Conservation (phyloP, 2,888 invertebrate species). For the Hartigia nigra region DNA sequence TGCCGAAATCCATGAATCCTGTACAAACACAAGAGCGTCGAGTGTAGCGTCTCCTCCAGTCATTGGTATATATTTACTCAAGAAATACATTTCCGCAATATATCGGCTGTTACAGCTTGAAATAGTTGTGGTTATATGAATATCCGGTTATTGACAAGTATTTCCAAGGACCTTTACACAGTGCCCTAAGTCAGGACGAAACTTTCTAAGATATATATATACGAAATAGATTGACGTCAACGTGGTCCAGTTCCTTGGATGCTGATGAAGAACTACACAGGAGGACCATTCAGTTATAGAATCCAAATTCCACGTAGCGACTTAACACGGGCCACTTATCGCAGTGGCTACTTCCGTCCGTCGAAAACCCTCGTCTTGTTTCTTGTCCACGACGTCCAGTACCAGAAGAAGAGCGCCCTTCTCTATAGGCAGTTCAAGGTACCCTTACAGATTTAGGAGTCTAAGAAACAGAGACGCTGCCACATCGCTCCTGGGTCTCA, state of each 20-base stretch:
- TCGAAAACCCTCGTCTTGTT: neutral
- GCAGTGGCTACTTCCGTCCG: constrained; percentile 23
- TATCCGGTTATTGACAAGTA: neutral
- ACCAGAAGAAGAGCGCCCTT: neutral
- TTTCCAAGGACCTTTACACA: neutral
- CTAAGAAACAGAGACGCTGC: neutral
- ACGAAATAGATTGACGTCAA: neutral
- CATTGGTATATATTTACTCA: neutral
- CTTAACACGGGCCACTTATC: constrained; percentile 19
- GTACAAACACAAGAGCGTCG: neutral
- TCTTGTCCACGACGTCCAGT: neutral
- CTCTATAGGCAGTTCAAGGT: neutral
- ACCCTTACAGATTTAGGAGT: neutral
- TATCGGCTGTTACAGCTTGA: neutral
- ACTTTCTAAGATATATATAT: constrained; percentile 13
- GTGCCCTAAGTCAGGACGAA: constrained; percentile 2
- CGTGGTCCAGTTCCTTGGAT: neutral
- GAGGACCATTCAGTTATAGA: constrained; percentile 45
- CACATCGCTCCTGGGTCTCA: constrained; percentile 24
- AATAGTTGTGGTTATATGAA: neutral
- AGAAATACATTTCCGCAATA: neutral
- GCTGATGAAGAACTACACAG: constrained; percentile 29
- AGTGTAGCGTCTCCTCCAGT: neutral
- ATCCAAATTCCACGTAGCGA: constrained; percentile 38
- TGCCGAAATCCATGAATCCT: neutral